Base-by-base conservation (phyloP, 2,113 vertebrate species). In the Catagonus wagneri region DNA sequence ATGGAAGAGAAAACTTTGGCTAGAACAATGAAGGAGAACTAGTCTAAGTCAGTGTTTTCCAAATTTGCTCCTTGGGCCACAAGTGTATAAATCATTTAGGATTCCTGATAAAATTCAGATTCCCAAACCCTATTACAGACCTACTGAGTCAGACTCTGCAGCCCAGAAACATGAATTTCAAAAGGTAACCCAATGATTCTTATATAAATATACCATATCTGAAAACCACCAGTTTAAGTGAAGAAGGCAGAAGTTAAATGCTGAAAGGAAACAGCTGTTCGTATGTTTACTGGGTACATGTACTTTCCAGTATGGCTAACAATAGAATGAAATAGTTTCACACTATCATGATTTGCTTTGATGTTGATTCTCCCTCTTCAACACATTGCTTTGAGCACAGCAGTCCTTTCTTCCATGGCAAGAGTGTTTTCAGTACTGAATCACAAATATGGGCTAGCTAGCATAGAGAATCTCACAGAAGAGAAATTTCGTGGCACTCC, bases 311-410 rank as follows among this genome's bases (percentile, higher is more conserved):
- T n/a, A 83, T 22, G 52, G 60, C 36, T 94, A 84, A 91, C n/a
- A 96, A 80, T 0, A 96, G 58, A 92, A 95, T 84, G 54, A 96
- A 96, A 69, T 60, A 95, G 63, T 96, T 94, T 90, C 44, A 71
- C 36, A 90, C 39, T 83, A 83, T n/a, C 14, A 75, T 83, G 63
- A 90, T 95, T 92, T 93, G 20, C 79, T 97, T 94, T 86, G 60
- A 88, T 92, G 60, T 91, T 91, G 44, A 96, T 84, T 81, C 25
- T 71, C 52, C 34, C 16, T 84, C 56, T 96, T 97, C 44, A 94
- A 89, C 9, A 81, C 58, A 90, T 17, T 71, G 32, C 74, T 94
- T 63, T 93, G 83, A 94, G 54, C 10, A 92, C 8, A 94, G 92
- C 25, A 94, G 44, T 94, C 65, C n/a, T 94, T 91, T 96, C 56